Base-by-base conservation (phyloP, 2,888 invertebrate genomes). In the Steromphala cineraria region DNA sequence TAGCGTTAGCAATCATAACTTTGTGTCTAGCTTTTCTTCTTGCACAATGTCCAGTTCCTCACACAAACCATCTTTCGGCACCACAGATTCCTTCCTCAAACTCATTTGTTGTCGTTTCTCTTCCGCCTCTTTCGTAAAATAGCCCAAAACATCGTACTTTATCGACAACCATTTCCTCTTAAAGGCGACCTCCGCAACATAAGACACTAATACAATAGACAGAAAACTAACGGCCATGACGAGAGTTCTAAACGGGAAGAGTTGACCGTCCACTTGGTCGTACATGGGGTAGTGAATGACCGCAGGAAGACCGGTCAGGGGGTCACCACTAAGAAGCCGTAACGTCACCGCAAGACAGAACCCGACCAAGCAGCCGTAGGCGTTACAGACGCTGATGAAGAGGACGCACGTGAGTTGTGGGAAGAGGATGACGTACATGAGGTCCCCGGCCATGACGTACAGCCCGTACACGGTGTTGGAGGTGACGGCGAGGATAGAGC, bases 321-420 rank as follows among this genome's bases (percentile, higher is more conserved):
- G 95, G 94, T 99, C 98, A 0, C 98, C 97, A 0, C 98, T 98
- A 0, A 96, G 95, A 77, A 98, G 94, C 2, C 98, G 95, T 81
- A 93, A 85, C 46, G 97, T 96, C 85, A 97, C 92, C 0, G 97
- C 98, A 86, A 97, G 95, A 85, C 97, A 95, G 94, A 79, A 93
- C 17, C 83, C 93, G 75, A 80, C 89, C 5, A 89, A 17, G 13
- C 86, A 83, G 55, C 89, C 89, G 80, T 89, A 89, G 8, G 85
- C 81, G 80, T 89, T 89, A 62, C 83, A 80, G 2, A 56, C 21
- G 15, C 77, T 67, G 13, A 85, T 7, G 80, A 80, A 87, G 31
- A 87, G 77, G 10, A 85, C 85, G 56, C 84, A 86, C 53, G 82
- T 77, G 13, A 87, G 79, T 40, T 86, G 85, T 8, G 87, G 87